These are phyloP conservation scores for Bhutanitis thaidina DNA, from an alignment of 2,888 invertebrate genomes.

Conservation along the genomic window DNA sequence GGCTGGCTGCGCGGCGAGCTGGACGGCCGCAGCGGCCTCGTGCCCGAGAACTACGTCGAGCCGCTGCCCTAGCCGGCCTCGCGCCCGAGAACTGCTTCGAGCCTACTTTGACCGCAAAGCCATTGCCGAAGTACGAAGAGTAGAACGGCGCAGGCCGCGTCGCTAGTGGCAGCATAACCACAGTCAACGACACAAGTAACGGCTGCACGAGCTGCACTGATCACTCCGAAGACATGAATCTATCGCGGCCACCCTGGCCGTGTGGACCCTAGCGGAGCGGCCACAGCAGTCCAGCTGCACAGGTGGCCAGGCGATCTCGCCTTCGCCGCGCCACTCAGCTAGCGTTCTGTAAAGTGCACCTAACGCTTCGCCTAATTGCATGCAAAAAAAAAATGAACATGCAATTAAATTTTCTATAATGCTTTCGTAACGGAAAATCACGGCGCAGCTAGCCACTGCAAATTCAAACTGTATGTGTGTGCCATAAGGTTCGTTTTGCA, in stretches of 20 bases:
- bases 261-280: too few relatives aligned
- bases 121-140: too few relatives aligned
- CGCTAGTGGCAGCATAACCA: too few relatives aligned
- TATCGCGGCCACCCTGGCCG: not conserved
- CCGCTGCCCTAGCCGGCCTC: constrained; percentile 82
- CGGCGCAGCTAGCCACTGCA: not conserved
- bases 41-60: constrained; percentile 98
- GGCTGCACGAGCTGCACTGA: too few relatives aligned
- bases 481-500: not conserved
- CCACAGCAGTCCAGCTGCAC: not conserved
- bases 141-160: too few relatives aligned
- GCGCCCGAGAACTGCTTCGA: too few relatives aligned
- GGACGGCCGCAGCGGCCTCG: constrained; percentile 93
- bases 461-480: constrained; percentile 22
- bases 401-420: not conserved
- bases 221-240: too few relatives aligned
- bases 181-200: too few relatives aligned
- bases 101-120: too few relatives aligned
- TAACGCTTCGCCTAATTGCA: not conserved
- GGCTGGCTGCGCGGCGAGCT: constrained; percentile 98
- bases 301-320: not conserved
- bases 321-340: not conserved
- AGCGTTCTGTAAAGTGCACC: not conserved
- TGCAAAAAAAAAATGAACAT: too few relatives aligned
- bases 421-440: not conserved